Evolutionary conservation across 2,888 invertebrate species (phyloP), one percentile per base, ranked within the genome.

Genomic region (Malthinus seriepunctatus): DNA sequence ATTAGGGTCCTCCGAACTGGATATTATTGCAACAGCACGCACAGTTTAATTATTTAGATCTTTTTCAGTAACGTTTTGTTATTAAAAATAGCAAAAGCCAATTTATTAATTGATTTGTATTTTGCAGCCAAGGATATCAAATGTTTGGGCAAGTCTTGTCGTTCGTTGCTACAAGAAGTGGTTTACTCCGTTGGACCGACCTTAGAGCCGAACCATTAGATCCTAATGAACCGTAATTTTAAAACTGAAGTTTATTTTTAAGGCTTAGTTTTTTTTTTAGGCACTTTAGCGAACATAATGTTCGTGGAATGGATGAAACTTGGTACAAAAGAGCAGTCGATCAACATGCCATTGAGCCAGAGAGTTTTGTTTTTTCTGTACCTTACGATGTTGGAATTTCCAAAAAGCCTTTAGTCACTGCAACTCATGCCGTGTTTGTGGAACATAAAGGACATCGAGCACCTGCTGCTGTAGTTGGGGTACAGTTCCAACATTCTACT

Each of bases 321-420:
- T 95, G 95, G 94, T 95, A 95, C 75, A 89, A 90, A 67, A 83
- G 95, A 51, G 94, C 95, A 0, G 92, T 95, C 1, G 95, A 95
- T 75, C 94, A 95, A 70, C 91, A 95, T 73, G 81, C 87, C 0
- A 86, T 92, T 50, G 93, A 95, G 69, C 90, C 90, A 0, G 91
- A 93, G 70, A 93, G 94, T 75, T 95, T 95, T 76, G 94, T 95
- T 1, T 95, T 90, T 78, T 93, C 94, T 45, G 90, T 93, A 32
- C 91, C 91, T 0, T 91, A 91, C 76, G 88, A 90, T 69, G 87
- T 88, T 51, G 77, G 77, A 1, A 76, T 79, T 51, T 75, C 78
- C 62, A 79, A 77, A 32, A 79, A 80, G 60, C 88, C 91, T 2
- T 74, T 92, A 51, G 91, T 95, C 2, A 89, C 93, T 33, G 95